phyloP scores from a whole-genome alignment of 2,113 vertebrate genomes.

The Hippotragus niger region DNA sequence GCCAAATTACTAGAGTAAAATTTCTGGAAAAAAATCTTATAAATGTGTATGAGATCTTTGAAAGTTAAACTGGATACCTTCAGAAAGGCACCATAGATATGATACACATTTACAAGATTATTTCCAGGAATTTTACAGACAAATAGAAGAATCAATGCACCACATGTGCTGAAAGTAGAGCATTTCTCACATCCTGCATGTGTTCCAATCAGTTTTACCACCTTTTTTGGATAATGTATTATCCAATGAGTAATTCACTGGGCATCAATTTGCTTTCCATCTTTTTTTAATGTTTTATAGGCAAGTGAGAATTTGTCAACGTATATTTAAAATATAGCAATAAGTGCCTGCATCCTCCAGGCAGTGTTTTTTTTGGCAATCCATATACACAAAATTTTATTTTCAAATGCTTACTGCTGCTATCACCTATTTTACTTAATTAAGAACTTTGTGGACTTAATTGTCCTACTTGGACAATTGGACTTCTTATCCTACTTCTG shows the following conservation, averaged over 20 bases:
- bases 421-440: conserved; percentile 23
- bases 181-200: not conserved
- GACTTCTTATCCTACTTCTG: not conserved
- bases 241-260: not conserved
- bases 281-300: not conserved
- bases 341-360: not conserved
- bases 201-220: not conserved
- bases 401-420: conserved; percentile 26
- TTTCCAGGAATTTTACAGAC: not conserved
- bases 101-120: not conserved
- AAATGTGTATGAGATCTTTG: not conserved
- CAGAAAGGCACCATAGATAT: not conserved
- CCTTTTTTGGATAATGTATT: not conserved
- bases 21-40: conserved; percentile 8
- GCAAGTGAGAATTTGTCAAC: not conserved
- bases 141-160: not conserved
- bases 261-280: not conserved
- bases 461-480: not conserved
- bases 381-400: not conserved
- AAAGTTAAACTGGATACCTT: conserved; percentile 7
- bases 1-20: conserved; percentile 41
- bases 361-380: not conserved
- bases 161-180: not conserved
- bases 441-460: not conserved
- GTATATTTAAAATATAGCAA: not conserved